These are phyloP conservation scores for Cantharis rustica DNA, from an alignment of 2,888 invertebrate species.

Conservation along the genomic window DNA sequence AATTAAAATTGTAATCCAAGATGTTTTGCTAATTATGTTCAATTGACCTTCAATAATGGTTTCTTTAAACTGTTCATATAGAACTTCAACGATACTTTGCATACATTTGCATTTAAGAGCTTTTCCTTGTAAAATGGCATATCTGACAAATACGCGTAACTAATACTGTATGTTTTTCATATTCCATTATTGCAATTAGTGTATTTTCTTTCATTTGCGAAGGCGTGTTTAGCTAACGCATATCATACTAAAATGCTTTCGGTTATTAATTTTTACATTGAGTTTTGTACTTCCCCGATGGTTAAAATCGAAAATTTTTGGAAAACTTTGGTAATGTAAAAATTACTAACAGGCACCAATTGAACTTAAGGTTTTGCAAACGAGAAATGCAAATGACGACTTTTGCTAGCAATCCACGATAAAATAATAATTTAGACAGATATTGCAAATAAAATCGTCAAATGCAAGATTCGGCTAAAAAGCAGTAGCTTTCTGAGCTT, in stretches of 20 bases:
- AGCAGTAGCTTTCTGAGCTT: constrained; percentile 52
- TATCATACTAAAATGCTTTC: constrained; percentile 21
- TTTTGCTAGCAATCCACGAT: not conserved
- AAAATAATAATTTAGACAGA: not conserved
- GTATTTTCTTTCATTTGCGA: constrained; percentile 17
- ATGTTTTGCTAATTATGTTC: not conserved
- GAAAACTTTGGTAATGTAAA: constrained; percentile 10
- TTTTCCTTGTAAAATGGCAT: not conserved
- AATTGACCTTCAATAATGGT: not conserved
- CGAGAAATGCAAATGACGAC: constrained; percentile 27
- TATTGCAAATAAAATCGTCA: constrained; percentile 45
- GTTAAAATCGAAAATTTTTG: not conserved
- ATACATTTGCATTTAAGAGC: too few relatives aligned
- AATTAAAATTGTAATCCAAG: too few relatives aligned
- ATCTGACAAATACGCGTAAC: not conserved
- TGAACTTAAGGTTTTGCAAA: constrained; percentile 24
- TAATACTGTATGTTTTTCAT: constrained; percentile 3
- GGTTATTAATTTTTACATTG: constrained; percentile 18
- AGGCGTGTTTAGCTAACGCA: constrained; percentile 25
- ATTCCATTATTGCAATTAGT: constrained; percentile 1
- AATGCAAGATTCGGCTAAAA: constrained; percentile 52
- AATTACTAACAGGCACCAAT: constrained; percentile 21
- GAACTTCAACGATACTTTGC: too few relatives aligned
- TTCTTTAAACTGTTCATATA: too few relatives aligned
- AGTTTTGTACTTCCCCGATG: not conserved